A percentile compares a stretch with the other conserved stretches of the same genome.
Conservation (phyloP, 2,797 vertebrate species). For the Aselliscus stoliczkanus region DNA sequence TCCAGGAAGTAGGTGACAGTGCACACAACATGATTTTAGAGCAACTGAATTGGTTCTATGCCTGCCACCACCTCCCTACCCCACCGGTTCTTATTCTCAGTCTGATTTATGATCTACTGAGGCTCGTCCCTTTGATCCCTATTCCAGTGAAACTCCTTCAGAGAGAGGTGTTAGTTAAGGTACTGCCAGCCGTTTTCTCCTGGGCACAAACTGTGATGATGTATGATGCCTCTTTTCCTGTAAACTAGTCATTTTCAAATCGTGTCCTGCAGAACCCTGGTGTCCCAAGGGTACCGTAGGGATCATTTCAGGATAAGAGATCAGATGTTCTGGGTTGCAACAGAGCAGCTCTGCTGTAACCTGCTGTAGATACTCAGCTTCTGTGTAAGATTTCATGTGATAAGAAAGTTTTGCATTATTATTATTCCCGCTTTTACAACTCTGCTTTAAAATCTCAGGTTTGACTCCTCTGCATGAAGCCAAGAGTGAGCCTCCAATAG, state of each 20-base stretch:
- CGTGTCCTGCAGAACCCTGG: not conserved
- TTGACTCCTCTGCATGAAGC: not conserved
- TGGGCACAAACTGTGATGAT: slow-evolving; percentile 19
- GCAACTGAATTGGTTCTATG: not conserved
- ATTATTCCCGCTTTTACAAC: not conserved
- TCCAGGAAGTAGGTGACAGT: not conserved
- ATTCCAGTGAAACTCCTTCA: not conserved
- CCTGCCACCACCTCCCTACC: not conserved
- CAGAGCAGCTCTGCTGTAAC: not conserved
- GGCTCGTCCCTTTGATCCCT: slow-evolving; percentile 16
- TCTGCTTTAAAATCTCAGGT: not conserved
- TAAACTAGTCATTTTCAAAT: slow-evolving; percentile 5
- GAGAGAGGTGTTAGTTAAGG: slow-evolving; percentile 17
- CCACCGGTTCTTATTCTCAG: not conserved
- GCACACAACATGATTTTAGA: not conserved
- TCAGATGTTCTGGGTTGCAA: not conserved
- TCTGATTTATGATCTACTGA: slow-evolving; percentile 19
- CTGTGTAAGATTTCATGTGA: not conserved
- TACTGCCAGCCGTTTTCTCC: slow-evolving; percentile 12
- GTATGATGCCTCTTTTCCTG: not conserved
- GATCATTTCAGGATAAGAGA: not conserved
- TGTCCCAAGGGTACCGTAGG: not conserved
- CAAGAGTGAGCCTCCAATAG: not conserved
- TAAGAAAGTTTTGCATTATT: not conserved
- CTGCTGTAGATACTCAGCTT: not conserved